These are phyloP conservation scores for Myotis pilosus DNA, from an alignment of 2,797 vertebrate genomes.

Conservation along the genomic window DNA sequence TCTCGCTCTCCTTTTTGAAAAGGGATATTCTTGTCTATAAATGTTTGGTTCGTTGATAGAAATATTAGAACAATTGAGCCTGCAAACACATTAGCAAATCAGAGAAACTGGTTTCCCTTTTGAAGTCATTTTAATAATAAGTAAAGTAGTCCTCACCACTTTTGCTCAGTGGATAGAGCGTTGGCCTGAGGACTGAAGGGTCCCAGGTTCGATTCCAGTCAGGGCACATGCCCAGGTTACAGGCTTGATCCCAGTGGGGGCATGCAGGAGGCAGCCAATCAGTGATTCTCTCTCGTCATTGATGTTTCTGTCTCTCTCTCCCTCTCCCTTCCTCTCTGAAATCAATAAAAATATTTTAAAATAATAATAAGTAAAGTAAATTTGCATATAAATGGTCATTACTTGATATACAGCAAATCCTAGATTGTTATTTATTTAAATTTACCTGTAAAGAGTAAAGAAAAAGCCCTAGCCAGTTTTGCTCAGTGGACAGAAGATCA, in stretches of 20 bases:
- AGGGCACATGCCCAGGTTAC: no score
- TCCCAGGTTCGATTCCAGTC: no score
- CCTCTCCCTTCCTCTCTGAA: no score
- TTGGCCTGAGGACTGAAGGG: no score
- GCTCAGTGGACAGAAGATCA: no score
- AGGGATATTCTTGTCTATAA: background rate
- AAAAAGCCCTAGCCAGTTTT: background rate
- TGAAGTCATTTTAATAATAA: conserved; percentile 26
- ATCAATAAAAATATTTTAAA: conserved; percentile 2
- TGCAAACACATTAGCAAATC: background rate
- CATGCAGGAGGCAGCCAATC: no score
- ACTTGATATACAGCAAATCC: background rate
- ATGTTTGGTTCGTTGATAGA: background rate
- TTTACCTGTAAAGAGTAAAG: conserved; percentile 33
- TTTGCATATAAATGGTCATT: conserved; percentile 8
- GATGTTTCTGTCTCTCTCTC: no score
- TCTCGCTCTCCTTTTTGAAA: conserved; percentile 1
- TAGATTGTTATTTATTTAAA: conserved; percentile 16
- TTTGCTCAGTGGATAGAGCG: no score
- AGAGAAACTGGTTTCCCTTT: background rate
- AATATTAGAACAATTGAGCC: background rate
- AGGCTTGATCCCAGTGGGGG: no score
- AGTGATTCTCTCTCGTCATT: no score
- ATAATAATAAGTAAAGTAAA: conserved; percentile 11
- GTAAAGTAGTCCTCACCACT: background rate